These are phyloP conservation scores for Maccullochella peelii DNA, from an alignment of 2,113 vertebrate genomes.

Conservation along the genomic window DNA sequence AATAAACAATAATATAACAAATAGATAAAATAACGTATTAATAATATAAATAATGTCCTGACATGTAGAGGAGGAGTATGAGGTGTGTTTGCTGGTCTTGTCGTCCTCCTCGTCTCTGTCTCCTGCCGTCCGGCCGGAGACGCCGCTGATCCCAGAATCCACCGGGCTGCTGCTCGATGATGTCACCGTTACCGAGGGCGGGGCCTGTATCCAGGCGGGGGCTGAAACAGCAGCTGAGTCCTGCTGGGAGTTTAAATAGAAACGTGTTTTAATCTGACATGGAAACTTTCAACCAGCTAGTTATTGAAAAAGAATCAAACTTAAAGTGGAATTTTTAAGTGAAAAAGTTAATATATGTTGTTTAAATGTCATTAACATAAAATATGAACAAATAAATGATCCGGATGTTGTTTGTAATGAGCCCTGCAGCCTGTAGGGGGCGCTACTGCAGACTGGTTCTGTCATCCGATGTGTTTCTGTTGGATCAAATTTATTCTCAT, in stretches of 20 bases:
- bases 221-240: background rate
- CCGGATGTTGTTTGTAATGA: too few species aligned
- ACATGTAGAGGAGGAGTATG: slow-evolving; percentile 3
- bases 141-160: slow-evolving; percentile 80
- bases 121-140: slow-evolving; percentile 69
- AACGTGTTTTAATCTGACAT: too few species aligned
- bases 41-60: background rate
- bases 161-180: slow-evolving; percentile 60
- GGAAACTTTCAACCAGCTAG: too few species aligned
- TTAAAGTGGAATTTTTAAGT: too few species aligned
- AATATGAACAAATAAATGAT: too few species aligned
- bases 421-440: too few species aligned
- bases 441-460: too few species aligned
- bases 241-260: background rate
- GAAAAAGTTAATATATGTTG: too few species aligned
- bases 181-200: slow-evolving; percentile 38
- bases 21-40: background rate
- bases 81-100: background rate
- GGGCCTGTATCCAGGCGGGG: slow-evolving; percentile 36
- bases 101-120: slow-evolving; percentile 12
- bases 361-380: too few species aligned
- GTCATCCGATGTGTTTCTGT: too few species aligned
- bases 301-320: too few species aligned
- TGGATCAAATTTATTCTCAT: too few species aligned
- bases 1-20: background rate